phyloP scores from a whole-genome alignment of 2,888 invertebrate genomes.

The Drosophila algonquin region DNA sequence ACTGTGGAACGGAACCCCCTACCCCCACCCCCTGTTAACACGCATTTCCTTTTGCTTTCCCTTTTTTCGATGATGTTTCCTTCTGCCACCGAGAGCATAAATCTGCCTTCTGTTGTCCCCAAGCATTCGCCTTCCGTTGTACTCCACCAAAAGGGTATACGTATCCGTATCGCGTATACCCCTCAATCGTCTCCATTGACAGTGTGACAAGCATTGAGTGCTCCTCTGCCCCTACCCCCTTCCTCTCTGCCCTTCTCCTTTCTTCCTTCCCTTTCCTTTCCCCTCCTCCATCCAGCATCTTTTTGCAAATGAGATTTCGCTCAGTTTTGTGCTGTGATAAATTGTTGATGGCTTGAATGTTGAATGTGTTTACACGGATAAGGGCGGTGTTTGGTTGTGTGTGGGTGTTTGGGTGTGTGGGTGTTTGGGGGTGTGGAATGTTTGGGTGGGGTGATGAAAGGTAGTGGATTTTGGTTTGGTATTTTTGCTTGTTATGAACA shows the following conservation, averaged over 20 bases:
- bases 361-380: conserved; percentile 70
- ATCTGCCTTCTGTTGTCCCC: conserved; percentile 63
- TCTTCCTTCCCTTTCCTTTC: neutral
- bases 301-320: conserved; percentile 73
- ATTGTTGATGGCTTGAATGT: conserved; percentile 68
- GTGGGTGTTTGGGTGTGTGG: conserved; percentile 43
- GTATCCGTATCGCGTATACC: conserved; percentile 1
- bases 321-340: conserved; percentile 72
- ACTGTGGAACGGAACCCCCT: conserved; percentile 14
- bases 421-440: conserved; percentile 29
- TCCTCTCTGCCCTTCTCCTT: neutral
- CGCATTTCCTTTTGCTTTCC: conserved; percentile 32
- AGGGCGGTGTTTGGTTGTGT: conserved; percentile 42
- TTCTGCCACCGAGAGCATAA: conserved; percentile 49
- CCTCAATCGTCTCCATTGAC: conserved; percentile 12
- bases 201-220: conserved; percentile 62
- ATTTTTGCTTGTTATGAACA: conserved; percentile 53
- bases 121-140: conserved; percentile 43
- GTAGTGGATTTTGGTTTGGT: conserved; percentile 24
- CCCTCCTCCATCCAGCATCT: conserved; percentile 3
- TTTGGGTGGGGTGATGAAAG: conserved; percentile 6
- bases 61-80: conserved; percentile 21
- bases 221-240: neutral
- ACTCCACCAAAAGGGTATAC: neutral
- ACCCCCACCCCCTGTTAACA: conserved; percentile 25